phyloP scores from a whole-genome alignment of 2,113 vertebrate genomes.

The Naja naja region DNA sequence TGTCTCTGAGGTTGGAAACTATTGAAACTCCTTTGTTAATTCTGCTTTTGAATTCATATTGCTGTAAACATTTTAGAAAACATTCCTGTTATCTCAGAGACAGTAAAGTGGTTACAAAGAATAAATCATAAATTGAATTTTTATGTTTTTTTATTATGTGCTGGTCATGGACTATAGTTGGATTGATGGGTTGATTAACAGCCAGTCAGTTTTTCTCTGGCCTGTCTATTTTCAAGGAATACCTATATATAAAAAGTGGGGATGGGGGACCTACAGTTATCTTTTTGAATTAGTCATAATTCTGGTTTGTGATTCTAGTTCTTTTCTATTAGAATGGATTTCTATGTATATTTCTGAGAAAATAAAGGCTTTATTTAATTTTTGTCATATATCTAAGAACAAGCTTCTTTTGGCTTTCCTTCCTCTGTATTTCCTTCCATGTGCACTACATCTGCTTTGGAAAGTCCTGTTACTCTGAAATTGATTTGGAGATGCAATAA shows the following conservation, averaged over 20 bases:
- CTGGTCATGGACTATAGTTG: background rate
- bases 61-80: background rate
- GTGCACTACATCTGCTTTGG: background rate
- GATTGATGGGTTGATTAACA: background rate
- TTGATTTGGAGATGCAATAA: background rate
- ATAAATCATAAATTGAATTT: slow-evolving; percentile 12
- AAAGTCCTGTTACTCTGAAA: background rate
- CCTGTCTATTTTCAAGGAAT: background rate
- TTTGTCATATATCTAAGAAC: background rate
- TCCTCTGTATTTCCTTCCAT: background rate
- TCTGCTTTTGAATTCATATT: background rate
- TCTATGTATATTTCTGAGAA: background rate
- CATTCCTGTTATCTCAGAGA: background rate
- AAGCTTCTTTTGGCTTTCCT: background rate
- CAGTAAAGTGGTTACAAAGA: background rate
- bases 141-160: background rate
- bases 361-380: background rate
- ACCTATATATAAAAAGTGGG: background rate
- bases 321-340: background rate
- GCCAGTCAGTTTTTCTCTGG: background rate
- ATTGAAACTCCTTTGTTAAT: background rate
- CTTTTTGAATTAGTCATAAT: background rate
- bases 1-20: background rate
- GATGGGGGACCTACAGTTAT: background rate
- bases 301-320: background rate